Percentiles rank a stretch among this genome's conserved stretches.
These are phyloP conservation scores for Heterodera schachtii DNA, from an alignment of 1,140 invertebrate species.

Conservation along the genomic window DNA sequence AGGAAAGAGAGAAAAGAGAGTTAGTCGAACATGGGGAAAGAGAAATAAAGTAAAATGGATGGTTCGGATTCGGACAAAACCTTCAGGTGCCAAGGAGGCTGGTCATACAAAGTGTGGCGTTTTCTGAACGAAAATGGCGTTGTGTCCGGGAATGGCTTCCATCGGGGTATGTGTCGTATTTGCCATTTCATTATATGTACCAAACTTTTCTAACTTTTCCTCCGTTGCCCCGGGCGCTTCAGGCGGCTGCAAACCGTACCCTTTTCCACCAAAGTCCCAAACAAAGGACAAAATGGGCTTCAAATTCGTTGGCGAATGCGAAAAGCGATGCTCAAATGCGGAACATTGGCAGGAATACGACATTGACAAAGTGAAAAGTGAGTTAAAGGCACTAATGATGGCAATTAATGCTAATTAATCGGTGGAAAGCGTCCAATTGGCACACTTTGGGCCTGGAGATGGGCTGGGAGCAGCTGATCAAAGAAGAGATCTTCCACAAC, in stretches of 20 bases:
- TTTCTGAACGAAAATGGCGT: constrained; percentile 4
- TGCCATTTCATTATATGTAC: too few species aligned
- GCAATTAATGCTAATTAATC: neutral
- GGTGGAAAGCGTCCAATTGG: neutral
- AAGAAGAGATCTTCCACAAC: constrained; percentile 30
- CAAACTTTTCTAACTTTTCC: too few species aligned
- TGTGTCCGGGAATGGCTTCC: constrained; percentile 18
- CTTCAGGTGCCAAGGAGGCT: constrained; percentile 18
- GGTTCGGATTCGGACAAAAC: too few species aligned
- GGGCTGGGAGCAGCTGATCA: constrained; percentile 26
- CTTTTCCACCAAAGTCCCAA: neutral
- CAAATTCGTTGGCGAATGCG: neutral
- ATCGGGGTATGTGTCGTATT: neutral
- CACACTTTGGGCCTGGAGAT: neutral
- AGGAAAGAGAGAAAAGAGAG: too few species aligned
- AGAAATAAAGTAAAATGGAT: too few species aligned
- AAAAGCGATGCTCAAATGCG: constrained; percentile 15
- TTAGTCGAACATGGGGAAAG: too few species aligned
- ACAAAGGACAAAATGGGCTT: neutral
- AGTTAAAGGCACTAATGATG: neutral
- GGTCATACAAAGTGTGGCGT: constrained; percentile 4
- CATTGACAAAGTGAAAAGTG: constrained; percentile 1
- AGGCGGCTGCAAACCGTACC: constrained; percentile 26
- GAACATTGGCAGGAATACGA: constrained; percentile 11
- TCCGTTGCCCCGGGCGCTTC: neutral